Percentiles rank a stretch among this genome's conserved stretches.
Conservation (phyloP, 2,888 invertebrate genomes). For the Homarus gammarus region DNA sequence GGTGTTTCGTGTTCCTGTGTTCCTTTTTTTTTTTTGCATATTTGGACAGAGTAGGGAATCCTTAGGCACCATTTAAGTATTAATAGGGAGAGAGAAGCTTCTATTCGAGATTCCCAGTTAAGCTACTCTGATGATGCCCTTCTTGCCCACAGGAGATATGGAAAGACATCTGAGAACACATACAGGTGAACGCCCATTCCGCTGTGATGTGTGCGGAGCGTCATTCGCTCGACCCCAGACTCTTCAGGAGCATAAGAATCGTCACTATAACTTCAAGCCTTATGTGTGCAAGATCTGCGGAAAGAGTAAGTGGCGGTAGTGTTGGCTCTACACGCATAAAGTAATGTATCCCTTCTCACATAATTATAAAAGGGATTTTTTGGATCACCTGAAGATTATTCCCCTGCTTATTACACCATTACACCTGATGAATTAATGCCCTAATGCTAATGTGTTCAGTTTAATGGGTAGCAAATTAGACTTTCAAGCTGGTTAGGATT, state of each 20-base stretch:
- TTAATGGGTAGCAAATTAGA: not conserved
- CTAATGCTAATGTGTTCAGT: not conserved
- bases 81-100: too few relatives aligned
- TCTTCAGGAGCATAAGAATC: slow-evolving; percentile 79
- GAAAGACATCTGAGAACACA: slow-evolving; percentile 77
- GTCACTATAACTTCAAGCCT: slow-evolving; percentile 79
- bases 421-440: too few relatives aligned
- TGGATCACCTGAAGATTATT: too few relatives aligned
- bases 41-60: too few relatives aligned
- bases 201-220: slow-evolving; percentile 79
- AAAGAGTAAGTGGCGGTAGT: slow-evolving; percentile 46
- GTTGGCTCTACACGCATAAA: too few relatives aligned
- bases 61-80: too few relatives aligned
- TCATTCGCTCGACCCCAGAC: slow-evolving; percentile 79
- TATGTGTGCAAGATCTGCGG: slow-evolving; percentile 78
- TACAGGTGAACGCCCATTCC: slow-evolving; percentile 78
- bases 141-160: slow-evolving; percentile 78
- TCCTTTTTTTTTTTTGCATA: too few relatives aligned
- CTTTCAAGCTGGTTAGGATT: not conserved
- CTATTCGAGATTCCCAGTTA: too few relatives aligned
- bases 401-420: too few relatives aligned
- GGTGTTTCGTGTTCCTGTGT: not conserved
- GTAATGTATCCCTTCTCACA: too few relatives aligned
- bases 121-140: too few relatives aligned
- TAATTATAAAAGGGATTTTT: too few relatives aligned